phyloP scores from a whole-genome alignment of 2,888 invertebrate species.

The Ceriagrion tenellum region DNA sequence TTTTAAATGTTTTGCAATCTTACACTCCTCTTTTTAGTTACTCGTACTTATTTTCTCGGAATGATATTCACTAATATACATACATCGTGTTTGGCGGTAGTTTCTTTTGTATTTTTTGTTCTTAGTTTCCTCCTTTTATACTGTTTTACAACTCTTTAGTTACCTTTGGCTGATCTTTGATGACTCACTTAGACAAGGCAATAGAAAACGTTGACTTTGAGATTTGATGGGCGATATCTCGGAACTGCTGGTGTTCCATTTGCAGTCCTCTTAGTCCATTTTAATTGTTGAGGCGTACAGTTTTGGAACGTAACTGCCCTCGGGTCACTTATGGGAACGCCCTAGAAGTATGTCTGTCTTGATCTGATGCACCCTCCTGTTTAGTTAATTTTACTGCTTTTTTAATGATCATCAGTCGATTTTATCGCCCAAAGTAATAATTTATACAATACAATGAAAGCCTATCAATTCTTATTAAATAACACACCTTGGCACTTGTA shows the following conservation, averaged over 20 bases:
- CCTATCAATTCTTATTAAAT: neutral
- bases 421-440: constrained; percentile 49
- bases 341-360: constrained; percentile 33
- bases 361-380: constrained; percentile 41
- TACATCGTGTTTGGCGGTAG: constrained; percentile 65
- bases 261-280: neutral
- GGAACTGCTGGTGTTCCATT: constrained; percentile 3
- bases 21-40: constrained; percentile 59
- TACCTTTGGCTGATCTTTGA: constrained; percentile 61
- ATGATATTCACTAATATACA: constrained; percentile 50
- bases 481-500: constrained; percentile 63
- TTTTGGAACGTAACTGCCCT: constrained; percentile 25
- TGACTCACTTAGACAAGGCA: constrained; percentile 53
- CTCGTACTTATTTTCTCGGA: constrained; percentile 53
- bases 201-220: constrained; percentile 31
- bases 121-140: constrained; percentile 18
- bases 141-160: constrained; percentile 25
- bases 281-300: neutral
- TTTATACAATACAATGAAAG: neutral
- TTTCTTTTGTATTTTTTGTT: constrained; percentile 50
- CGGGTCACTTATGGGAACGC: constrained; percentile 6
- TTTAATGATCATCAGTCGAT: neutral
- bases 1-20: constrained; percentile 47
- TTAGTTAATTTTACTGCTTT: neutral
- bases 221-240: neutral